Evolutionary conservation across 2,888 invertebrate species (phyloP).

Genomic region (Eubasilissa splendida): DNA sequence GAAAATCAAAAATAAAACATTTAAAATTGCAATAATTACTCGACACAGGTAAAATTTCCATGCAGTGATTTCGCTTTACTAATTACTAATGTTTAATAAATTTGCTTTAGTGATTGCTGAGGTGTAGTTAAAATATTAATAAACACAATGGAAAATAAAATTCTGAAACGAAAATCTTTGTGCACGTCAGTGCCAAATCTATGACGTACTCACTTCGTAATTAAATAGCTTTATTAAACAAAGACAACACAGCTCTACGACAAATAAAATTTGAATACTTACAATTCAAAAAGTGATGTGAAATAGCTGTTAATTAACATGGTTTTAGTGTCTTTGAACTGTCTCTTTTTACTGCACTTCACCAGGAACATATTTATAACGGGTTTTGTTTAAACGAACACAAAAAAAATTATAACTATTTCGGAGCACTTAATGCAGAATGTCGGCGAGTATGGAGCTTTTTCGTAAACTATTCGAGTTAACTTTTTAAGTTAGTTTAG

Average conservation of each 20-base stretch:
- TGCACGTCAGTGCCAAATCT: no score
- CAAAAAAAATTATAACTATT: constrained; percentile 10
- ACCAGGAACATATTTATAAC: constrained; percentile 35
- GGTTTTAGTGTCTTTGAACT: constrained; percentile 37
- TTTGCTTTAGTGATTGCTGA: no score
- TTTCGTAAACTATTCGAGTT: not conserved
- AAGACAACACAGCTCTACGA: not conserved
- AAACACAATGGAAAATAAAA: no score
- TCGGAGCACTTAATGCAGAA: not conserved
- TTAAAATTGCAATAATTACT: no score
- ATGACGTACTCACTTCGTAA: no score
- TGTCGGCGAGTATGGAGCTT: constrained; percentile 24
- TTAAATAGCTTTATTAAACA: not conserved
- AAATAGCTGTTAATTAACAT: constrained; percentile 41
- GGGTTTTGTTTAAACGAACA: not conserved
- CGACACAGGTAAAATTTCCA: no score
- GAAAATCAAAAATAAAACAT: no score
- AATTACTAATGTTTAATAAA: no score
- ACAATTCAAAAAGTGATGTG: constrained; percentile 41
- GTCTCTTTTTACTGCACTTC: constrained; percentile 40
- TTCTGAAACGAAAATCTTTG: no score
- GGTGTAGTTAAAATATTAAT: no score
- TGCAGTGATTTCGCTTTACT: no score
- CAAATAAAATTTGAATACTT: constrained; percentile 27
- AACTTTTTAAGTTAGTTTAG: not conserved